Conservation (phyloP, 2,888 invertebrate genomes). For the Allophyes oxyacanthae region DNA sequence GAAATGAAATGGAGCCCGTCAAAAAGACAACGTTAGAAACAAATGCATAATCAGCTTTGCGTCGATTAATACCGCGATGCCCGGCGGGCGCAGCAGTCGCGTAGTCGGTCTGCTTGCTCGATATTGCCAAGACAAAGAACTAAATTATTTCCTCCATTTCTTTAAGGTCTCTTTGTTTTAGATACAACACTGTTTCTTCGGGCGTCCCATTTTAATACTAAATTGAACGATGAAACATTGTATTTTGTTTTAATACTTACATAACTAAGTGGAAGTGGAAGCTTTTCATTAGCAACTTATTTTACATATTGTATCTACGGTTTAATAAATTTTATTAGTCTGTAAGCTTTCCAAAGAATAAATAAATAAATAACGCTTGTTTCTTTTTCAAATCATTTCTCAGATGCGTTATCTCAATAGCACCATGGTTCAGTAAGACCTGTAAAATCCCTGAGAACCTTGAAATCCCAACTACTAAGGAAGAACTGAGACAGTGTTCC, state of each 20-base stretch:
- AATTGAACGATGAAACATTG: slow-evolving; percentile 25
- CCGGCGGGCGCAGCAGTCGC: slow-evolving; percentile 69
- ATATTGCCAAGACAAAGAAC: slow-evolving; percentile 85
- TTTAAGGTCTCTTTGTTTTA: slow-evolving; percentile 80
- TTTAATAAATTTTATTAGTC: no score
- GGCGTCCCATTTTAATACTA: slow-evolving; percentile 33
- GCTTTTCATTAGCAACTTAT: no score
- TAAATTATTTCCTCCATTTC: slow-evolving; percentile 85
- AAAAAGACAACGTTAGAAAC: slow-evolving; percentile 74
- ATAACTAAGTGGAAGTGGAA: no score
- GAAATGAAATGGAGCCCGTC: slow-evolving; percentile 70
- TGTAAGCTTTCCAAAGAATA: no score
- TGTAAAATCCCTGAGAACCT: no score
- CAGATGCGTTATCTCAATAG: no score
- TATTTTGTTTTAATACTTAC: slow-evolving; percentile 27
- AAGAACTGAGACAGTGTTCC: no score
- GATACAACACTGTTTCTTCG: slow-evolving; percentile 68
- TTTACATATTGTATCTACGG: no score
- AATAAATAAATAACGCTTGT: no score
- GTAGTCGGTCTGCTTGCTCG: slow-evolving; percentile 67
- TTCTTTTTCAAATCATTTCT: no score
- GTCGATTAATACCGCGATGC: slow-evolving; percentile 85
- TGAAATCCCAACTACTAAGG: no score
- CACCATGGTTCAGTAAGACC: no score
- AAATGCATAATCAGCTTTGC: slow-evolving; percentile 85